Base-by-base conservation (phyloP, 2,888 invertebrate genomes). In the Orthosia gracilis region DNA sequence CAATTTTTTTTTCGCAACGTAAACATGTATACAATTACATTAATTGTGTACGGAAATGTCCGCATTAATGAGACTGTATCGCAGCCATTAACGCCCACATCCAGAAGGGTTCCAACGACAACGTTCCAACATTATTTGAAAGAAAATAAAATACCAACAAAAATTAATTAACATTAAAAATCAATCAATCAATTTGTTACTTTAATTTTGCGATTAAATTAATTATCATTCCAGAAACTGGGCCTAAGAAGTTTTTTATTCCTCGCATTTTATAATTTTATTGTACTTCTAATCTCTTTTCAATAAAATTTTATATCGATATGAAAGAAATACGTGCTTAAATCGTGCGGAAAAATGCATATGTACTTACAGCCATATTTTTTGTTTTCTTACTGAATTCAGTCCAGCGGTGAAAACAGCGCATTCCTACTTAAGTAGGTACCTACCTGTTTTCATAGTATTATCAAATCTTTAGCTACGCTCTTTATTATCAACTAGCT, bases 261-360 rank as follows among this genome's bases (percentile, higher is more conserved):
- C 7, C 3, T 31, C 31, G 3, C 40, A 13, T 26, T 26, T 26
- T 26, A 26, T 31, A n/a, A 15, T 71, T 49, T 57, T 0, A n/a
- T 5, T 21, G 1, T 18, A 21, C 4, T 17, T 66, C 23, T 31
- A 3, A 31, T 31, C 31, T 31, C 31, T 31, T 31, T 31, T 31
- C 31, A 7, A 31, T 31, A 31, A 7, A 31, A 31, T 49, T 40
- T 64, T 26, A 26, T 23, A 64, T 15, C n/a, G 23, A 50, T 77
- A 57, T 18, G 15, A 55, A 26, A 17, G 17, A 69, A 78, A 78
- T 58, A 74, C 70, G 78, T 78, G 74, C 7, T 11, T 12, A 45
- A 45, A 45, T 78, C 21, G 15, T 26, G 57, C 50, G 26, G 45
- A 47, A 47, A 78, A 52, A 77, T 0, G 2, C 15, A 68, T 12